Evolutionary conservation across 1,140 invertebrate species (phyloP), one percentile per base, ranked within the genome.

Genomic region (Drosophila ohnishii): DNA sequence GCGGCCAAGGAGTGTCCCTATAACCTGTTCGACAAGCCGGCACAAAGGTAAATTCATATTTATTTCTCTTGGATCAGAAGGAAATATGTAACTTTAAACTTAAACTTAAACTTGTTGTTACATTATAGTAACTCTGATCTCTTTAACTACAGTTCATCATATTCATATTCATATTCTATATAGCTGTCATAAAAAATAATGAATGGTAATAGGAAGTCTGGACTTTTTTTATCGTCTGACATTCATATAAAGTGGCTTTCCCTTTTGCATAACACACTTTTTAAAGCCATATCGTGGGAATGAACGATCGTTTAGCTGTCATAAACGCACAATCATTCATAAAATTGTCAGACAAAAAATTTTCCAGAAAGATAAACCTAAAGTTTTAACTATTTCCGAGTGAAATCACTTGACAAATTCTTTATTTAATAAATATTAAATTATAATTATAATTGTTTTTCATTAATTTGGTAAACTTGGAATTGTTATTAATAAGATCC

Each of bases 1-100:
- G 76, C 58, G 3, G 58, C 85, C 16, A 75, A 78, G 39, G 42
- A 72, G 25, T 84, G 80, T 65, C 71, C 85, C 8, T 91, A 91
- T 51, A 91, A 82, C 57, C 50, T 91, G 1, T 91, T 91, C 19
- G 84, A 91, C 42, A 89, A 82, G 39, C 73, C 81, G 0, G 53
- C 35, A 19, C 66, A 83, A n/a, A 75, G 87, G 90, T 91, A 65
- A 81, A 61, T n/a, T 22, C 1, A 0, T 11, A 4, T 13, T 51
- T 2, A 11, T 16, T 30, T 48, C 1, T 30, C 4, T 45, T 11
- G 16, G 10, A 11, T 44, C 19, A 19, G 3, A 42, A 10, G 4
- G 11, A 0, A 25, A n/a, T 5, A 28, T 47, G 1, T 7, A 25
- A 13, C 2, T 22, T 22, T 22, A 22, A 22, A 22, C 22, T 22